Percentiles rank a stretch among this genome's conserved stretches.
Evolutionary conservation across 1,140 invertebrate genomes (phyloP).

Genomic region (Philopotamus ludificatus): DNA sequence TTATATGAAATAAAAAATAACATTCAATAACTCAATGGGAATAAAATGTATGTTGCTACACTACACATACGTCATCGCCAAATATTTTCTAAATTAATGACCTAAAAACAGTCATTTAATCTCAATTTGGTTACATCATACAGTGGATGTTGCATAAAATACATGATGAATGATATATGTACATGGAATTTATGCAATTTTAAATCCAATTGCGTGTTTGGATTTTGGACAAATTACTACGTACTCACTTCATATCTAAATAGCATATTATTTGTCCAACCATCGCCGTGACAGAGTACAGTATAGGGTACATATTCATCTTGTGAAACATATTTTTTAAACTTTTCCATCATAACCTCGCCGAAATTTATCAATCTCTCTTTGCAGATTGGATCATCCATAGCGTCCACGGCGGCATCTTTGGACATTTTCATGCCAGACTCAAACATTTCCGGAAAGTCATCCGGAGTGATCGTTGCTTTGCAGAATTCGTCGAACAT

Average conservation of each 20-base stretch:
- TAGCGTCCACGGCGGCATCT: conserved; percentile 21
- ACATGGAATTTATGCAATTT: no score
- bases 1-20: no score
- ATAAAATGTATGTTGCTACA: no score
- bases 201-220: no score
- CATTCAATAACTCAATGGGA: no score
- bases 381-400: conserved; percentile 17
- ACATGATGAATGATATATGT: no score
- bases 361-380: conserved; percentile 19
- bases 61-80: no score
- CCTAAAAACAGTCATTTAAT: no score
- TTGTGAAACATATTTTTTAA: not conserved
- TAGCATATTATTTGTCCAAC: conserved; percentile 59
- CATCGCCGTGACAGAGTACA: conserved; percentile 58
- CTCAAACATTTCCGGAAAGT: conserved; percentile 17
- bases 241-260: conserved; percentile 48
- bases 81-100: no score
- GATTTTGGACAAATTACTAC: no score
- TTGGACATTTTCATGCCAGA: conserved; percentile 5
- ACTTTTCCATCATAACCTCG: not conserved
- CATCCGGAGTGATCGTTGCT: not conserved
- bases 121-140: no score
- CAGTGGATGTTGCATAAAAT: no score
- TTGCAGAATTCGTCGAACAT: conserved; percentile 9
- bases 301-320: conserved; percentile 47